Conservation (phyloP, 1,140 invertebrate species). For the Brachionus rotundiformis region DNA sequence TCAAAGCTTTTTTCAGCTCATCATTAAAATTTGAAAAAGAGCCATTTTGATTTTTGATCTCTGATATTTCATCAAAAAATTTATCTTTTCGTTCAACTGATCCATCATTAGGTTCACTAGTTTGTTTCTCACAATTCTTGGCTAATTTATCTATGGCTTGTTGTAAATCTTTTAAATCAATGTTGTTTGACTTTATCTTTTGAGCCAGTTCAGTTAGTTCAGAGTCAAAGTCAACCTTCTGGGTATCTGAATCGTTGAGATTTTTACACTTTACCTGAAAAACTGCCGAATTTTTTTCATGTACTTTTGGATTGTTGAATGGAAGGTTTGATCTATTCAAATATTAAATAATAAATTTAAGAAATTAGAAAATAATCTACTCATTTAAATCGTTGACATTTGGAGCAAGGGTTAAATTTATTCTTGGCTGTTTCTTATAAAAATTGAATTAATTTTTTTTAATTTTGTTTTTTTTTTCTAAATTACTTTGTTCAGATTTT, state of each 20-base stretch:
- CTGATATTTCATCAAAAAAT: not conserved
- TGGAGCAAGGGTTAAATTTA: conserved; percentile 14
- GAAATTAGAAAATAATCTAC: not conserved
- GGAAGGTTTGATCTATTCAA: not conserved
- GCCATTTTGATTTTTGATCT: not conserved
- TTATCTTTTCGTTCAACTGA: not conserved
- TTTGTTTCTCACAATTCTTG: not conserved
- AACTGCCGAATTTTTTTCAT: not conserved
- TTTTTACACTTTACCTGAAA: not conserved
- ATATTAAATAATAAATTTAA: not conserved
- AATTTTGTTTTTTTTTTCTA: not conserved
- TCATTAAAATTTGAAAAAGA: conserved; percentile 23
- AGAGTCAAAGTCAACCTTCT: not conserved
- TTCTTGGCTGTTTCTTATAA: conserved; percentile 7
- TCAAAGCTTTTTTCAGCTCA: conserved; percentile 35
- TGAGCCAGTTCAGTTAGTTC: not conserved
- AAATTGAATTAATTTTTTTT: not conserved
- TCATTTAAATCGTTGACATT: conserved; percentile 36
- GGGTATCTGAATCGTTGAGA: not conserved
- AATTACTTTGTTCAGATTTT: not conserved
- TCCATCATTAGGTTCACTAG: not conserved
- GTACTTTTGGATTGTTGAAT: not conserved
- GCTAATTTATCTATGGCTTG: not conserved
- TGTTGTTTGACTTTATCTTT: conserved; percentile 12
- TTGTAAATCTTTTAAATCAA: not conserved